Conservation (phyloP, 2,797 vertebrate genomes). For the Pogoniulus pusillus region DNA sequence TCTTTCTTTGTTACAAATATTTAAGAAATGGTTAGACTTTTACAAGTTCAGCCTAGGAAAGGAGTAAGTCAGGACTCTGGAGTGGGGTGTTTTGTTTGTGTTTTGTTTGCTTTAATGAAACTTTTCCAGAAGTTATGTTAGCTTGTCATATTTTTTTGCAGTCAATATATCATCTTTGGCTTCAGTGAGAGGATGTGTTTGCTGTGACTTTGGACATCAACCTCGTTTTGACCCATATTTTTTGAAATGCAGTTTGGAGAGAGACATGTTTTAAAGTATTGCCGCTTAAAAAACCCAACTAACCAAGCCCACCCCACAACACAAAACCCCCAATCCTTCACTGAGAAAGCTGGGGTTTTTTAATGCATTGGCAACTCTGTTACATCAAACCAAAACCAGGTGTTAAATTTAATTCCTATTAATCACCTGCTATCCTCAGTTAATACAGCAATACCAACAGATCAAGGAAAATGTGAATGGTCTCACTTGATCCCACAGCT, state of each 20-base stretch:
- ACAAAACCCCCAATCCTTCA: background rate
- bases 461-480: background rate
- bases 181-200: background rate
- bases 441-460: background rate
- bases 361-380: background rate
- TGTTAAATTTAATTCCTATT: background rate
- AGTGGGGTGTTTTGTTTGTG: background rate
- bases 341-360: background rate
- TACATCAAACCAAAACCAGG: background rate
- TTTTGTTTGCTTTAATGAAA: background rate
- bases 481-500: background rate
- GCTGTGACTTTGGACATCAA: background rate
- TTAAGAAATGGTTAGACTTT: background rate
- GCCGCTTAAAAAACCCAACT: background rate
- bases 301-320: background rate
- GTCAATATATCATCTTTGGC: background rate
- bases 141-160: background rate
- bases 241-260: background rate
- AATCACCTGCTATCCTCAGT: background rate
- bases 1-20: background rate
- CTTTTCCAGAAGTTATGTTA: background rate
- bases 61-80: background rate
- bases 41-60: background rate
- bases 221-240: background rate
- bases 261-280: background rate